Conservation (phyloP, 2,797 vertebrate species). For the Dipus sagitta region DNA sequence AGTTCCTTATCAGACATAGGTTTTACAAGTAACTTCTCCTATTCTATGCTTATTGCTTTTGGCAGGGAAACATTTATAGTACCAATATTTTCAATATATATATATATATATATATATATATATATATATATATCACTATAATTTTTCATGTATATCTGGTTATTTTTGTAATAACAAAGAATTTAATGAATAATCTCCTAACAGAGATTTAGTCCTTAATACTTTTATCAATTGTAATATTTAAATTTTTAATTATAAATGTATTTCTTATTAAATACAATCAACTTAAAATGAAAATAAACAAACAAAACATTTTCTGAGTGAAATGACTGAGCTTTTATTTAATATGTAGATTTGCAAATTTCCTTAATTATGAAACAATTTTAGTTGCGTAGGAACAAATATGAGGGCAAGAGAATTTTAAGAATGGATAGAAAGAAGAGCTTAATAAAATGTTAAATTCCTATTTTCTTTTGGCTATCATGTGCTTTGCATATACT, state of each 20-base stretch:
- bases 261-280: not conserved
- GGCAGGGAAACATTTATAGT: no score
- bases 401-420: not conserved
- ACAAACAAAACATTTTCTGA: not conserved
- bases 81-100: no score
- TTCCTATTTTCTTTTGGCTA: not conserved
- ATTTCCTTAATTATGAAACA: not conserved
- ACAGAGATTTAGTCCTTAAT: not conserved
- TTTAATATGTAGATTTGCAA: not conserved
- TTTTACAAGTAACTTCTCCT: no score
- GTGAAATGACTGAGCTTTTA: not conserved
- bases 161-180: no score
- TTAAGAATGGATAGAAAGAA: not conserved
- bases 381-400: constrained; percentile 7
- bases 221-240: not conserved
- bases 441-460: not conserved
- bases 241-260: not conserved
- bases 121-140: no score
- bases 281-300: not conserved
- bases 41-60: no score
- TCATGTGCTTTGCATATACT: not conserved
- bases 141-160: no score
- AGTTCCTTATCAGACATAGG: no score
- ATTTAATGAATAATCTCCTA: no score
- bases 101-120: no score